phyloP scores from a whole-genome alignment of 2,888 invertebrate species.

The Nemotelus nigrinus region DNA sequence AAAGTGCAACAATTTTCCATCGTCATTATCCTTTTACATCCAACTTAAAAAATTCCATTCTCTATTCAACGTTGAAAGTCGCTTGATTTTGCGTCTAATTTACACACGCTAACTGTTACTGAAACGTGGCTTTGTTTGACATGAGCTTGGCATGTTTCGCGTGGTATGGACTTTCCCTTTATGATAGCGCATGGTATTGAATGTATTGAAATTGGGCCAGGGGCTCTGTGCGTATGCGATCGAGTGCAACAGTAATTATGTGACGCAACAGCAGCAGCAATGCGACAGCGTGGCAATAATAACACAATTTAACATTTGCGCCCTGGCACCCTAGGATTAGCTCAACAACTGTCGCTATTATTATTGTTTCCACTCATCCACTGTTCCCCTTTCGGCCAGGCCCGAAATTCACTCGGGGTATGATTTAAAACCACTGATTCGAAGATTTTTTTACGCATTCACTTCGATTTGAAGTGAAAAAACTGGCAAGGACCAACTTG shows the following conservation, averaged over 20 bases:
- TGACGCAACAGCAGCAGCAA: constrained; percentile 30
- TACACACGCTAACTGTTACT: constrained; percentile 34
- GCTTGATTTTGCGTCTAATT: constrained; percentile 39
- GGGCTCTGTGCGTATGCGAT: neutral
- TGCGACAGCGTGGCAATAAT: constrained; percentile 38
- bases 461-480: constrained; percentile 18
- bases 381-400: constrained; percentile 19
- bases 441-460: constrained; percentile 41
- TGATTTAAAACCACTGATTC: constrained; percentile 46
- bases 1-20: too few species aligned
- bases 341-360: constrained; percentile 51
- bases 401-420: constrained; percentile 38
- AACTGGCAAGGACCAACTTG: neutral
- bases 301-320: constrained; percentile 51
- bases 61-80: neutral
- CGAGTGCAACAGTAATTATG: constrained; percentile 20
- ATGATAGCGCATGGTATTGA: too few species aligned
- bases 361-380: constrained; percentile 14
- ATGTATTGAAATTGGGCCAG: too few species aligned
- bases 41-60: too few species aligned
- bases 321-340: constrained; percentile 50
- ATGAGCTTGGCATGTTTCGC: constrained; percentile 17
- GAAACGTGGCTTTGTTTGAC: constrained; percentile 35
- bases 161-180: neutral
- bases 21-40: too few species aligned